These are phyloP conservation scores for Drosophila takahashii DNA, from an alignment of 1,140 invertebrate genomes.

Conservation along the genomic window DNA sequence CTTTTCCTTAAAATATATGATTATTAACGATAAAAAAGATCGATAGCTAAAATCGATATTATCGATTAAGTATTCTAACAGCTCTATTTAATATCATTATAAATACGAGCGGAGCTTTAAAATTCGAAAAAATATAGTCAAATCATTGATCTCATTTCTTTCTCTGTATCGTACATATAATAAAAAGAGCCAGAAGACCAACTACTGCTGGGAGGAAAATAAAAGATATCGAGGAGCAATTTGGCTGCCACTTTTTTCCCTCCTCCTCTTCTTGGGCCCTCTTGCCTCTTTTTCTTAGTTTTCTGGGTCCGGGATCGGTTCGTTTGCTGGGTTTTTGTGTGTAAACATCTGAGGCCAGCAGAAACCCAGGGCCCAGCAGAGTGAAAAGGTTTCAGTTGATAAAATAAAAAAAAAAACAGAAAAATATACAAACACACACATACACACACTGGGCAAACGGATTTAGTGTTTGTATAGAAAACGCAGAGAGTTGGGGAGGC, in stretches of 20 bases:
- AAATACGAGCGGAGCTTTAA: too few relatives aligned
- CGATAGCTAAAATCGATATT: too few relatives aligned
- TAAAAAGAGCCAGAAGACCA: constrained; percentile 54
- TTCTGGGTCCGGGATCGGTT: constrained; percentile 43
- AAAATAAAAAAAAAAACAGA: constrained; percentile 50
- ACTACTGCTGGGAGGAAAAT: constrained; percentile 72
- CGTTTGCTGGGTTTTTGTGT: constrained; percentile 61
- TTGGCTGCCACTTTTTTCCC: constrained; percentile 76
- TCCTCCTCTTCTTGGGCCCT: constrained; percentile 7
- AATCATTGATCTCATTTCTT: constrained; percentile 6
- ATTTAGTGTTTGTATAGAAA: constrained; percentile 79
- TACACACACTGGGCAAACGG: constrained; percentile 60
- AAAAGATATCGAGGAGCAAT: constrained; percentile 83
- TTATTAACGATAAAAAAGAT: too few relatives aligned
- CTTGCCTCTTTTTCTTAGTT: background rate
- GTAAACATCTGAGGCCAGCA: constrained; percentile 64
- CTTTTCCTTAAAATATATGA: too few relatives aligned
- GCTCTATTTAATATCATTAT: too few relatives aligned
- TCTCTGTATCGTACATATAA: constrained; percentile 36
- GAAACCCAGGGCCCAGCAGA: constrained; percentile 43
- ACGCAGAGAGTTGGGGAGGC: constrained; percentile 22
- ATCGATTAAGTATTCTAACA: too few relatives aligned
- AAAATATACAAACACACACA: constrained; percentile 65
- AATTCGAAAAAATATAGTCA: too few relatives aligned
- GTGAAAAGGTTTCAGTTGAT: constrained; percentile 78